Evolutionary conservation across 2,113 vertebrate genomes (phyloP).

Genomic region (Nerophis lumbriciformis): DNA sequence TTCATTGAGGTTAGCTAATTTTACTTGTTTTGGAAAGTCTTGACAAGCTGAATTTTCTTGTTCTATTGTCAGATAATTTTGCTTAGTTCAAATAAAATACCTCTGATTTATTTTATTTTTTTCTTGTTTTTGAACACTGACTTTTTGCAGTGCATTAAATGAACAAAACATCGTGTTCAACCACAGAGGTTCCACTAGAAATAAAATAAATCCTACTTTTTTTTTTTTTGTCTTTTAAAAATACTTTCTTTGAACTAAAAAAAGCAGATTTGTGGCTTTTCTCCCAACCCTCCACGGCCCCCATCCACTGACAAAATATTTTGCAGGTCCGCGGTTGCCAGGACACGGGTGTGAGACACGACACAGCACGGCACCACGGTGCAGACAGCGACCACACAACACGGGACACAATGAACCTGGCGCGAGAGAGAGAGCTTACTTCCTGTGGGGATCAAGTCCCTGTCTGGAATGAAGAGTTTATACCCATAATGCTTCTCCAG

Average conservation of each 20-base stretch:
- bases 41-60: too few relatives aligned
- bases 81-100: too few relatives aligned
- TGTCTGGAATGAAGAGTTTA: slow-evolving; percentile 98
- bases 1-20: too few relatives aligned
- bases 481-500: slow-evolving; percentile 99
- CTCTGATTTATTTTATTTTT: too few relatives aligned
- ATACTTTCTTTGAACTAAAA: background rate
- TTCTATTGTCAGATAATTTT: too few relatives aligned
- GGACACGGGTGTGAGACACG: slow-evolving; percentile 42
- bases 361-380: slow-evolving; percentile 12
- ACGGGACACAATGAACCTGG: slow-evolving; percentile 46
- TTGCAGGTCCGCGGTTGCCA: slow-evolving; percentile 26
- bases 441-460: slow-evolving; percentile 99
- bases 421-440: slow-evolving; percentile 81
- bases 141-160: too few relatives aligned
- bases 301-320: slow-evolving; percentile 25
- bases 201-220: background rate
- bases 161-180: background rate
- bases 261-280: background rate
- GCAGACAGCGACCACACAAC: slow-evolving; percentile 46
- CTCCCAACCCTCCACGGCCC: background rate
- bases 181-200: too few relatives aligned
- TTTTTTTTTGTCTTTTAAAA: background rate
- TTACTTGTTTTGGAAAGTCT: too few relatives aligned
- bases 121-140: too few relatives aligned